phyloP scores from a whole-genome alignment of 2,888 invertebrate species.

The Ctena decussata region DNA sequence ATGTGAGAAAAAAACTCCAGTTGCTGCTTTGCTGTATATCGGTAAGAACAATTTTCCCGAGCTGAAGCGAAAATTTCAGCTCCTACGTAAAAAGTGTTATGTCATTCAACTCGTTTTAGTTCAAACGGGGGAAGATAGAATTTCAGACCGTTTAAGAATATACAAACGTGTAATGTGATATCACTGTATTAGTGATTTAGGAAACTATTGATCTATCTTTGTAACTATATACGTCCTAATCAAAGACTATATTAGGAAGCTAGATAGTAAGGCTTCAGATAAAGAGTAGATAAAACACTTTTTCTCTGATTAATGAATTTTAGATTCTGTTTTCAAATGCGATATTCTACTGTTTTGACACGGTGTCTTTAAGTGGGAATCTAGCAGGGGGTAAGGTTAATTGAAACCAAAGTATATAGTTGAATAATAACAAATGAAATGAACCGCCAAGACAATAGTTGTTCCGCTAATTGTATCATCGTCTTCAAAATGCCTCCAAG shows the following conservation, averaged over 20 bases:
- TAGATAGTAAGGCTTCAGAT: too few relatives aligned
- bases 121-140: too few relatives aligned
- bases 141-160: too few relatives aligned
- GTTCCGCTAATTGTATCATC: background rate
- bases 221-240: too few relatives aligned
- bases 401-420: background rate
- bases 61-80: too few relatives aligned
- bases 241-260: background rate
- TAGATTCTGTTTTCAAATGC: background rate
- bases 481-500: conserved; percentile 1
- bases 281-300: background rate
- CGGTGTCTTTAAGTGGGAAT: background rate
- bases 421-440: background rate
- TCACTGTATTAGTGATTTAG: too few relatives aligned
- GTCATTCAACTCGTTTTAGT: background rate
- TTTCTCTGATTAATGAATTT: background rate
- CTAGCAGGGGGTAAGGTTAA: conserved; percentile 11
- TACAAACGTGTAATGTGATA: too few relatives aligned
- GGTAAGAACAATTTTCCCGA: too few relatives aligned
- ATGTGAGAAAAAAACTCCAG: too few relatives aligned
- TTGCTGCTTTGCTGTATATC: too few relatives aligned
- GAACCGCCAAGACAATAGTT: background rate
- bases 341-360: background rate
- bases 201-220: too few relatives aligned
- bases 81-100: too few relatives aligned